Evolutionary conservation across 2,797 vertebrate species (phyloP), one percentile per base, ranked within the genome.

Genomic region (Xerus rutilus): DNA sequence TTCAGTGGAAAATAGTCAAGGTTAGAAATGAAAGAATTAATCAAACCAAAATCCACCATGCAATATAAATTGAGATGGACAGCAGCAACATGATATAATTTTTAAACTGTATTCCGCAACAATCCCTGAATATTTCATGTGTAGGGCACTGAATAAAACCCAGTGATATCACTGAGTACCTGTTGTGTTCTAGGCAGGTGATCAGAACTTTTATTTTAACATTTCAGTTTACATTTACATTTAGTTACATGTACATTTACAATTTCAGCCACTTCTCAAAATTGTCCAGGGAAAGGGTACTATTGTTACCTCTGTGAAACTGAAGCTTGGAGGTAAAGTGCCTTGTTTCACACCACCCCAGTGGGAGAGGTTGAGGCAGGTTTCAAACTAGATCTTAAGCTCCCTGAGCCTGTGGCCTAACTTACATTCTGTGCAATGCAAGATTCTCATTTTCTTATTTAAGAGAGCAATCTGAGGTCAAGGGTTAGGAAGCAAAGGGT

Each of bases 21-120:
- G 17, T 85, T 92, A 88, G 49, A 96, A 74, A 84, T 32, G 25
- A 72, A 70, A 70, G 43, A 73, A 87, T 84, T 54, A 73, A 73
- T 79, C 47, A 81, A 43, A 73, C 35, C 65, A 28, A 39, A 78
- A 23, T 7, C n/a, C 30, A 82, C 30, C 1, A 1, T 4, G 14
- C 0, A 69, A 30, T 23, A 14, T 8, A 45, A 78, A 35, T 28
- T 70, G 35, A 81, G 47, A 49, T 69, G 64, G 69, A 67, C 2
- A 5, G 69, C 52, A 70, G 74, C 45, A 57, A 23, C 5, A 4
- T 2, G 7, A 7, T 18, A 28, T n/a, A 35, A 28, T 83, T 85
- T 54, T 30, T 28, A 72, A 54, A 47, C 25, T 45, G 49, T 2
- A 57, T 32, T 47, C 5, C 21, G 0, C 39, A 54, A n/a, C 20